Percentiles rank a stretch among this genome's conserved stretches.
These are phyloP conservation scores for Genyomyrus donnyi DNA, from an alignment of 2,113 vertebrate genomes.

Conservation along the genomic window DNA sequence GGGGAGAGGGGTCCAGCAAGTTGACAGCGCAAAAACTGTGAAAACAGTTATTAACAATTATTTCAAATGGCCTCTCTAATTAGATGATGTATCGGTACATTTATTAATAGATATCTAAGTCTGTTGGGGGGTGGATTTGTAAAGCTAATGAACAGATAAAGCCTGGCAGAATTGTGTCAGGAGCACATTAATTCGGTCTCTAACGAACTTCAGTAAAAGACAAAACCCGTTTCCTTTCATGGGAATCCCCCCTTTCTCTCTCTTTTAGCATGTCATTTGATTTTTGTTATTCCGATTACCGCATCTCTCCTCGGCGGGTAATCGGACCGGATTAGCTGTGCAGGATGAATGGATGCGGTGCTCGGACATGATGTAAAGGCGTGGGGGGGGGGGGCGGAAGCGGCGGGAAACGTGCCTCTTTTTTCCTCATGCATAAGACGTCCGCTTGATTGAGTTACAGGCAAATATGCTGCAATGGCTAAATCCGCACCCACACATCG, in stretches of 20 bases:
- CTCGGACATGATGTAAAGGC: neutral
- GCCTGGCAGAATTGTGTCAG: conserved; percentile 5
- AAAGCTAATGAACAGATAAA: conserved; percentile 24
- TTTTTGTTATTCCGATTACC: neutral
- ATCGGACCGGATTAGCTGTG: neutral
- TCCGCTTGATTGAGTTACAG: neutral
- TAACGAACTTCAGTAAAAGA: conserved; percentile 11
- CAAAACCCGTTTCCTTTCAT: conserved; percentile 8
- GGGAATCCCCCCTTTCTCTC: neutral
- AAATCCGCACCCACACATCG: neutral
- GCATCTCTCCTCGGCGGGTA: neutral
- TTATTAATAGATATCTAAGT: neutral
- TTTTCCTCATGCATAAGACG: neutral
- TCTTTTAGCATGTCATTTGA: neutral
- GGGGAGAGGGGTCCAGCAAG: neutral
- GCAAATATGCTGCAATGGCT: neutral
- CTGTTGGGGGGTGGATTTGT: neutral
- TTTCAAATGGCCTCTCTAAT: neutral
- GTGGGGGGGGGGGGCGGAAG: neutral
- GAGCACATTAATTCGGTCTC: conserved; percentile 21
- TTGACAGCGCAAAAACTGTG: neutral
- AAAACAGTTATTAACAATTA: too few relatives aligned
- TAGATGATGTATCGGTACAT: neutral
- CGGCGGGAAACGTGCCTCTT: neutral
- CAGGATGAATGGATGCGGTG: neutral